Evolutionary conservation across 1,140 invertebrate species (phyloP).

Genomic region (Hylyphantes graminicola): DNA sequence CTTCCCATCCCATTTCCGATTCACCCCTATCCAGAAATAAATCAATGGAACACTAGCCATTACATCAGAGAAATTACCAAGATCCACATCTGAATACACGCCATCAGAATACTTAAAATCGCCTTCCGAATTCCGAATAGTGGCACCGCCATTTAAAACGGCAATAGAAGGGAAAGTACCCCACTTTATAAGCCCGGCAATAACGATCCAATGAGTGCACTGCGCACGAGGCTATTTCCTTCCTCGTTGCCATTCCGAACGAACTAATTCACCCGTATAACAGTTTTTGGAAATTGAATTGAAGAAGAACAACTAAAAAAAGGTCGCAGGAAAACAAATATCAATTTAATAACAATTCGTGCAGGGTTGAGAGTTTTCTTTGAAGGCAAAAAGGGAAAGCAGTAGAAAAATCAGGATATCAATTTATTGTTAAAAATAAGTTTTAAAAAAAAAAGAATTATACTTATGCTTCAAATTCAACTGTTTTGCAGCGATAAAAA

Average conservation of each 20-base stretch:
- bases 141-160: conserved; percentile 20
- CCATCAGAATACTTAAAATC: conserved; percentile 45
- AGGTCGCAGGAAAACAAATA: conserved; percentile 36
- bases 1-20: neutral
- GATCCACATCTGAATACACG: conserved; percentile 20
- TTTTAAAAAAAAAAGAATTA: conserved; percentile 10
- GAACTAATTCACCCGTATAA: conserved; percentile 47
- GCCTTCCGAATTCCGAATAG: conserved; percentile 23
- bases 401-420: conserved; percentile 39
- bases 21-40: conserved; percentile 7
- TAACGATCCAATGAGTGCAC: conserved; percentile 30
- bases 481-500: conserved; percentile 47
- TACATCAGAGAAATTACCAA: conserved; percentile 20
- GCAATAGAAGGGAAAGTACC: neutral
- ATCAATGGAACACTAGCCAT: conserved; percentile 28
- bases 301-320: conserved; percentile 28
- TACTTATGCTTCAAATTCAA: conserved; percentile 33
- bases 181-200: neutral
- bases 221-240: conserved; percentile 18
- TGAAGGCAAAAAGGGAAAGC: neutral
- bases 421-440: conserved; percentile 29
- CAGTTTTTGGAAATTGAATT: conserved; percentile 15
- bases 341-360: conserved; percentile 50
- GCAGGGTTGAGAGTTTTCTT: conserved; percentile 3
- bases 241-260: conserved; percentile 23